These are phyloP conservation scores for Drosophila willistoni DNA, from an alignment of 1,140 invertebrate genomes.

Conservation along the genomic window DNA sequence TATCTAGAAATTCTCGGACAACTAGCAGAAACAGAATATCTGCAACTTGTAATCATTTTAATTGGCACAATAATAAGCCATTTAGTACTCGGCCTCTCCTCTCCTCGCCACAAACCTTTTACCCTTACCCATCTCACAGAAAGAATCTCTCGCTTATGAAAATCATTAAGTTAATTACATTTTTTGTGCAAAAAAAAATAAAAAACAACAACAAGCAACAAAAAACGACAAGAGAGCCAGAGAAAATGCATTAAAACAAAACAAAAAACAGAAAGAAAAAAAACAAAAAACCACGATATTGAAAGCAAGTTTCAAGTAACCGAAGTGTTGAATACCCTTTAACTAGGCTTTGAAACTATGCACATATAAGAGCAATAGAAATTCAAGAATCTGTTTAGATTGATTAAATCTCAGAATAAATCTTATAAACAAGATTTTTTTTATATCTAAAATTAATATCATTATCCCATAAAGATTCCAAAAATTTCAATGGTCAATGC, in stretches of 20 bases:
- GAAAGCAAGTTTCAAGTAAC: background rate
- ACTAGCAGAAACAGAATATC: background rate
- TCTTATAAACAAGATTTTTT: background rate
- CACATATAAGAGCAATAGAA: conserved; percentile 2
- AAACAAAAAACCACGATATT: background rate
- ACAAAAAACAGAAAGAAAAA: background rate
- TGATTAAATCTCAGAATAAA: too few species aligned
- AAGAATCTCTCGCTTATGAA: conserved; percentile 62
- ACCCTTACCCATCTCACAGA: background rate
- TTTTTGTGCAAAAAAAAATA: conserved; percentile 65
- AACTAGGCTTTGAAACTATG: background rate
- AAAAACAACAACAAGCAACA: conserved; percentile 30
- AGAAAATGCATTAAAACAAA: conserved; percentile 16
- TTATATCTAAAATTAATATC: too few species aligned
- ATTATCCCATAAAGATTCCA: too few species aligned
- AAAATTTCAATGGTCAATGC: too few species aligned
- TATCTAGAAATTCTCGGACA: background rate
- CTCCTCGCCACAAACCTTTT: background rate
- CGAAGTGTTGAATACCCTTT: background rate
- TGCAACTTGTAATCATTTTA: conserved; percentile 25
- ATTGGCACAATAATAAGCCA: conserved; percentile 24
- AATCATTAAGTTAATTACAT: conserved; percentile 81
- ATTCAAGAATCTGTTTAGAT: background rate
- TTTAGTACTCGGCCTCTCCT: background rate
- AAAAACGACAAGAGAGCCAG: conserved; percentile 5